These are phyloP conservation scores for Narcine bancroftii DNA, from an alignment of 2,113 vertebrate species.

Conservation along the genomic window DNA sequence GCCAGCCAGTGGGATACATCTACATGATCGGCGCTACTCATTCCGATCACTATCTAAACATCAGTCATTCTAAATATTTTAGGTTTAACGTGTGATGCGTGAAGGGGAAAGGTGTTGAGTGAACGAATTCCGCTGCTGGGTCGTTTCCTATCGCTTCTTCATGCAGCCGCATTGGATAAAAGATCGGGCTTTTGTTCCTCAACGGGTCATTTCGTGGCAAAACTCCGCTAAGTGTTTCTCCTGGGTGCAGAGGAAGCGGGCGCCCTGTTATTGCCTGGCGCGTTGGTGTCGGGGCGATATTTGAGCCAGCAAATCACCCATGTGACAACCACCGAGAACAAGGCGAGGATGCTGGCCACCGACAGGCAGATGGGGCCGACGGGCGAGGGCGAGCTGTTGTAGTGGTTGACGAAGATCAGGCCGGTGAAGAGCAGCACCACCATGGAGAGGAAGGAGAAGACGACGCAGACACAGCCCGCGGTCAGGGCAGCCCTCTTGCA, in stretches of 20 bases:
- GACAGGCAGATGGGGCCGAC: constrained; percentile 82
- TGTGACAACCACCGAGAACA: constrained; percentile 84
- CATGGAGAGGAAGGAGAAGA: constrained; percentile 87
- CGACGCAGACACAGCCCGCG: constrained; percentile 82
- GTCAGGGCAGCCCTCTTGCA: constrained; percentile 80
- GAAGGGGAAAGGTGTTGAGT: not conserved
- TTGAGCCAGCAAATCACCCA: constrained; percentile 89
- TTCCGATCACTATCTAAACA: not conserved
- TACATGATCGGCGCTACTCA: not conserved
- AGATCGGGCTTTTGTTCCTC: not conserved
- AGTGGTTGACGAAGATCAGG: constrained; percentile 85
- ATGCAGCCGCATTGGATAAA: constrained; percentile 2
- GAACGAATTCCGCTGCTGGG: not conserved
- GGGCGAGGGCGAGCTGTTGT: constrained; percentile 68
- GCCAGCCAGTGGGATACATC: not conserved
- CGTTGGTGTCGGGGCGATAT: constrained; percentile 68
- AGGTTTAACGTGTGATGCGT: not conserved
- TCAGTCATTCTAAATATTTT: constrained; percentile 2
- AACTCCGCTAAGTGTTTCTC: constrained; percentile 49
- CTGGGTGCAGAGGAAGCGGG: constrained; percentile 52
- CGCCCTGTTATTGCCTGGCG: constrained; percentile 46
- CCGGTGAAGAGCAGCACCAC: constrained; percentile 85
- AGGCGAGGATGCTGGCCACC: constrained; percentile 81
- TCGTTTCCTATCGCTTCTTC: not conserved
- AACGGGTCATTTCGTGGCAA: not conserved